A percentile compares a stretch with the other conserved stretches of the same genome.
These are phyloP conservation scores for Fragum fragum DNA, from an alignment of 2,888 invertebrate species.

Conservation along the genomic window DNA sequence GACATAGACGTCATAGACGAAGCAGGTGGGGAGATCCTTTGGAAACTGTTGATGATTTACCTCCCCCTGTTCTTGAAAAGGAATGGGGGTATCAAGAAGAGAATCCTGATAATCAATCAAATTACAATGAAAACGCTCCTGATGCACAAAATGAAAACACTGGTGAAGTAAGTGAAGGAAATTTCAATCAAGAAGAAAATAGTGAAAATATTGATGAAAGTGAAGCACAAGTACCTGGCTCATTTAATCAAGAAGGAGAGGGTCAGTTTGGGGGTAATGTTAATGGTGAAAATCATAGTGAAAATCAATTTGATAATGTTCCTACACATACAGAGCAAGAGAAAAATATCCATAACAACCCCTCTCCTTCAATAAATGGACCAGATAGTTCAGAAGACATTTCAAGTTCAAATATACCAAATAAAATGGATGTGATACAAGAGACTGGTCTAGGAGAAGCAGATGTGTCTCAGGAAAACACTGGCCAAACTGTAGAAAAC, in stretches of 20 bases:
- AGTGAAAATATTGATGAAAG: slow-evolving; percentile 25
- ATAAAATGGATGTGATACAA: slow-evolving; percentile 26
- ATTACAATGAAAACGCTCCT: background rate
- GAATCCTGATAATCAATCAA: slow-evolving; percentile 3
- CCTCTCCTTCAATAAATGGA: slow-evolving; percentile 33
- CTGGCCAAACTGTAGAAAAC: background rate
- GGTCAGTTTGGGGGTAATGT: slow-evolving; percentile 7
- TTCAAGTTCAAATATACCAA: slow-evolving; percentile 16
- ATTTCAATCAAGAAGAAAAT: slow-evolving; percentile 17
- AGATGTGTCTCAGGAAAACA: slow-evolving; percentile 31
- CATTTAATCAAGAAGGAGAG: slow-evolving; percentile 5
- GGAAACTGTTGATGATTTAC: slow-evolving; percentile 2
- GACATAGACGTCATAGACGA: slow-evolving; percentile 5
- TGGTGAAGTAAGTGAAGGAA: background rate
- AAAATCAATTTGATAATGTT: background rate
- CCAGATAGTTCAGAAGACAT: slow-evolving; percentile 16
- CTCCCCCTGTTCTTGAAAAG: slow-evolving; percentile 18
- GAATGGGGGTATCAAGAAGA: slow-evolving; percentile 1
- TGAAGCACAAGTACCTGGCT: slow-evolving; percentile 8
- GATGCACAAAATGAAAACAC: slow-evolving; percentile 14
- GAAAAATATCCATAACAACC: background rate
- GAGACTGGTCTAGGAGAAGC: slow-evolving; percentile 33
- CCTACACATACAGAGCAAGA: slow-evolving; percentile 6
- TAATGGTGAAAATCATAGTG: slow-evolving; percentile 29
- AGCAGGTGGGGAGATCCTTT: slow-evolving; percentile 29